These are phyloP conservation scores for Potorous gilbertii DNA, from an alignment of 2,797 vertebrate species.

Conservation along the genomic window DNA sequence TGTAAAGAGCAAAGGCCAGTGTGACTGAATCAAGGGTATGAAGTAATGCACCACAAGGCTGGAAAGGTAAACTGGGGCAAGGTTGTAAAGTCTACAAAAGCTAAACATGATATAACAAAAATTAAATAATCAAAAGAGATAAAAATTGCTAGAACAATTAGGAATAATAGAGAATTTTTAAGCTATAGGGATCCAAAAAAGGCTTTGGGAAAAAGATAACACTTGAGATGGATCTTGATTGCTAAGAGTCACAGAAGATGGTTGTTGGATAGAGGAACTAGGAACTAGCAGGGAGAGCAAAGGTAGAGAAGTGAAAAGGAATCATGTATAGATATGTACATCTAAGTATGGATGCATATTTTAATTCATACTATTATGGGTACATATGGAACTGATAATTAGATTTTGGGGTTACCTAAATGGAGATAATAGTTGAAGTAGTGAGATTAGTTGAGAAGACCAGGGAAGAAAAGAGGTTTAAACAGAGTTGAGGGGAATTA, in stretches of 20 bases:
- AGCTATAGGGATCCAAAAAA: neutral
- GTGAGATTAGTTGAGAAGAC: neutral
- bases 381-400: neutral
- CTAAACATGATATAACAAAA: neutral
- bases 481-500: neutral
- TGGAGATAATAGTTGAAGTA: neutral
- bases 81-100: neutral
- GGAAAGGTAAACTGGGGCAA: neutral
- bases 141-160: neutral
- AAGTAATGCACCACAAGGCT: neutral
- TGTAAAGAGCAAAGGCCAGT: neutral
- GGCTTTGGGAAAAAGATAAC: neutral
- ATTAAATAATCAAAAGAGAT: neutral
- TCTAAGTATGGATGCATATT: neutral
- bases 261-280: neutral
- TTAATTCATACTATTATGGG: neutral
- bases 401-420: neutral
- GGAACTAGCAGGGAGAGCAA: neutral
- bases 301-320: neutral
- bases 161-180: neutral
- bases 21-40: neutral
- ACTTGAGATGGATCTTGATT: neutral
- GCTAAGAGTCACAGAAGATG: neutral
- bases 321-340: neutral
- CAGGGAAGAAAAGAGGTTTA: neutral